Percentiles rank a stretch among this genome's conserved stretches.
These are phyloP conservation scores for Leontopithecus rosalia DNA, from an alignment of 2,797 vertebrate species.

Conservation along the genomic window DNA sequence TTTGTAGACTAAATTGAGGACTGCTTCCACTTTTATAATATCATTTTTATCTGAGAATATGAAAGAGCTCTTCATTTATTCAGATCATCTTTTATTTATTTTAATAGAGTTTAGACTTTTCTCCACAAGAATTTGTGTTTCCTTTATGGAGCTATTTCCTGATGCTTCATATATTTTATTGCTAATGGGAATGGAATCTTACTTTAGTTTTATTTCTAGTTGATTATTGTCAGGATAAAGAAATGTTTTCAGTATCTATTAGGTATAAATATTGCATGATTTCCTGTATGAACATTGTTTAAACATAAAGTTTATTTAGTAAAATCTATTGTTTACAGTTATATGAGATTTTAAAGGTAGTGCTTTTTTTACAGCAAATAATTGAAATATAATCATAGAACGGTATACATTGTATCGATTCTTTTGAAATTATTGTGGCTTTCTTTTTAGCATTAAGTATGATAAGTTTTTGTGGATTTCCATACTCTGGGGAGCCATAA, in stretches of 20 bases:
- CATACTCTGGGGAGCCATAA: background rate
- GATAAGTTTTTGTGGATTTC: background rate
- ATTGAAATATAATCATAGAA: background rate
- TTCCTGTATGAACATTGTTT: background rate
- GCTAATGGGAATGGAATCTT: background rate
- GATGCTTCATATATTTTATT: background rate
- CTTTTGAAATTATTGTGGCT: background rate
- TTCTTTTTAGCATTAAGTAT: background rate
- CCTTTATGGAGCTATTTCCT: background rate
- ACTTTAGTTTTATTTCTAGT: background rate
- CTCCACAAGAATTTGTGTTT: background rate
- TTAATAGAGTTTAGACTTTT: background rate
- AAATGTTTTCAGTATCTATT: constrained; percentile 9
- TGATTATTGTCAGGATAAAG: background rate
- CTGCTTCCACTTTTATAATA: background rate
- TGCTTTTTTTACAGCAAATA: background rate
- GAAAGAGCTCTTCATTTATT: background rate
- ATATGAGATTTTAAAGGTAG: background rate
- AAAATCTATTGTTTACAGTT: background rate
- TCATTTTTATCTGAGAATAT: background rate
- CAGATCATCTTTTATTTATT: background rate
- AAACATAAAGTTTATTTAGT: background rate
- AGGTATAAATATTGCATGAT: background rate
- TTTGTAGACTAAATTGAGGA: background rate
- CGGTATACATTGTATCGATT: background rate